These are phyloP conservation scores for Poecilia picta DNA, from an alignment of 2,797 vertebrate genomes.

Conservation along the genomic window DNA sequence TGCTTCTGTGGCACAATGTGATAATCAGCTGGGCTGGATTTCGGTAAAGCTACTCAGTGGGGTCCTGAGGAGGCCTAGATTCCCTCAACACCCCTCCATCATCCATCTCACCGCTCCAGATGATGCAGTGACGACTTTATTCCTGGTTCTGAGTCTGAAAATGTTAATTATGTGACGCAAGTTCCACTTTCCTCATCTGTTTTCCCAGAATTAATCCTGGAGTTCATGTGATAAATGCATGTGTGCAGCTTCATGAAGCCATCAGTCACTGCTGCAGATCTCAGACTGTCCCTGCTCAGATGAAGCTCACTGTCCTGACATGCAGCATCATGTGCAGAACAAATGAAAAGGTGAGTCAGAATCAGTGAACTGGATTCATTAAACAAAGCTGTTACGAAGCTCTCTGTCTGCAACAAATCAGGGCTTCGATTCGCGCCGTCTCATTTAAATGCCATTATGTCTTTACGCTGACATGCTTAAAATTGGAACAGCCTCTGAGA, in stretches of 20 bases:
- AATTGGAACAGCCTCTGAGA: constrained; percentile 54
- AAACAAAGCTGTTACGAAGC: constrained; percentile 17
- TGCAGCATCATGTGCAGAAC: background rate
- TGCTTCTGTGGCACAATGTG: constrained; percentile 47
- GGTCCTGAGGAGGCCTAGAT: constrained; percentile 54
- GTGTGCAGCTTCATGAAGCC: constrained; percentile 40
- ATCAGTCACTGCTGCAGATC: constrained; percentile 15
- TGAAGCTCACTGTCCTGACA: constrained; percentile 8
- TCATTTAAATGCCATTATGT: constrained; percentile 71
- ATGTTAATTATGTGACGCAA: constrained; percentile 64
- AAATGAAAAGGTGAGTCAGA: constrained; percentile 33
- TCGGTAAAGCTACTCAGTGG: constrained; percentile 40
- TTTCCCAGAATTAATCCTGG: constrained; percentile 32
- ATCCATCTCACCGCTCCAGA: constrained; percentile 60
- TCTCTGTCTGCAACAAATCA: constrained; percentile 42
- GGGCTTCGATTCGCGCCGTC: constrained; percentile 40
- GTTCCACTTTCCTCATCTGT: constrained; percentile 36
- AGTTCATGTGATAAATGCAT: constrained; percentile 32
- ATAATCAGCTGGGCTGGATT: constrained; percentile 61
- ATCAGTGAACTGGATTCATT: constrained; percentile 27
- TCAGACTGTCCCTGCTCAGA: constrained; percentile 8
- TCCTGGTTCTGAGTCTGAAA: constrained; percentile 48
- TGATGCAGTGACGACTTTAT: constrained; percentile 67
- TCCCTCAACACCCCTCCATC: constrained; percentile 29
- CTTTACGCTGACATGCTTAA: constrained; percentile 55